A percentile compares a stretch with the other conserved stretches of the same genome.
These are phyloP conservation scores for Temnothorax nylanderi DNA, from an alignment of 1,140 invertebrate species.

Conservation along the genomic window DNA sequence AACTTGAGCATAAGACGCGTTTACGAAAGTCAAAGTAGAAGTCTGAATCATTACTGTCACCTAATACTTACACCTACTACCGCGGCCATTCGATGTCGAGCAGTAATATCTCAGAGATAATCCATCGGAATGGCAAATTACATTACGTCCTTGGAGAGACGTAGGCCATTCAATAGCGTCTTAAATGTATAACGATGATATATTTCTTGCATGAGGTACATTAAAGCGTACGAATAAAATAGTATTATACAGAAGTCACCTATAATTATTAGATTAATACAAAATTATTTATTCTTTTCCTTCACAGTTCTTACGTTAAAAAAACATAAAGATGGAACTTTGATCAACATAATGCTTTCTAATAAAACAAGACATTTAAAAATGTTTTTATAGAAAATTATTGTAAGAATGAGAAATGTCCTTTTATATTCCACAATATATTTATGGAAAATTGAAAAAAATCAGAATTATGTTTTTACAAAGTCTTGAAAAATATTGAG, in stretches of 20 bases:
- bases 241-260: not conserved
- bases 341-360: not conserved
- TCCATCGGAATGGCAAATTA: slow-evolving; percentile 28
- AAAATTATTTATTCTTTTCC: not conserved
- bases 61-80: slow-evolving; percentile 5
- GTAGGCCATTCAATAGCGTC: not conserved
- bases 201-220: not conserved
- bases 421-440: not conserved
- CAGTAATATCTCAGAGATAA: slow-evolving; percentile 27
- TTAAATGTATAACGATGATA: slow-evolving; percentile 36
- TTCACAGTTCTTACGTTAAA: not conserved
- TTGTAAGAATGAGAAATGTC: not conserved
- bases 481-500: not conserved
- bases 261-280: not conserved
- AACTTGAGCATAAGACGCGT: not conserved
- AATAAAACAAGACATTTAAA: not conserved
- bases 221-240: not conserved
- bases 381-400: slow-evolving; percentile 4
- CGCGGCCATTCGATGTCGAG: not conserved
- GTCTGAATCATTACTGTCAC: slow-evolving; percentile 35
- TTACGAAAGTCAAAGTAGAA: slow-evolving; percentile 21
- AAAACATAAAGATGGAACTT: not conserved
- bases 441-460: not conserved
- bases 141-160: not conserved
- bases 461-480: not conserved